Evolutionary conservation across 2,888 invertebrate species (phyloP), one percentile per base, ranked within the genome.

Genomic region (Eupithecia pulchellata): DNA sequence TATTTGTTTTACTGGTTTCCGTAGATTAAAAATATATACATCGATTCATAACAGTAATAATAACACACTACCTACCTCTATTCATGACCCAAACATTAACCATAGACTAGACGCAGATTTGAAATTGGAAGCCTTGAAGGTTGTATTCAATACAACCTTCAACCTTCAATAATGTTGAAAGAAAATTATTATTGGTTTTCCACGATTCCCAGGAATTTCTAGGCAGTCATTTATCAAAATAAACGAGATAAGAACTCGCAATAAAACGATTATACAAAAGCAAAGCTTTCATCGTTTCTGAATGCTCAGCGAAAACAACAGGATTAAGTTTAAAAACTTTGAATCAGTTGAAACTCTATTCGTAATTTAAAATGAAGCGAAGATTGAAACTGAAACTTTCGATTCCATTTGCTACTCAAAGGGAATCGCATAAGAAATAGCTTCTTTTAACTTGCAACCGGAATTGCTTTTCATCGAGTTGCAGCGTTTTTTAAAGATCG

Each of bases 201-300:
- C 42, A 6, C n/a, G n/a, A 42, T 8, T n/a, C 6, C n/a, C n/a
- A 42, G n/a, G n/a, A n/a, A 42, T n/a, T 42, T n/a, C n/a, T 5
- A 6, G 1, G n/a, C n/a, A 39, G 5, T 42, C 14, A 3, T 36
- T 36, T 4, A 4, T 36, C 8, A 39, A 17, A 39, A 17, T n/a
- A 42, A 42, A 42, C n/a, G 42, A 8, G 42, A 42, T 42, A 27
- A 27, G 25, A 17, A 27, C 57, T 57, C 2, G 17, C 2, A 17
- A 39, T 65, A 57, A 57, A 36, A 36, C 25, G 9, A 58, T 42
- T 42, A n/a, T 57, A 36, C 65, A 57, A 4, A 25, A 36, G 34
- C 11, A 71, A 65, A 82, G 79, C 81, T 72, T 82, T 81, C 78
- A 81, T 80, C 68, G 62, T 29, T 75, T 68, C 11, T n/a, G 58